Percentiles rank a stretch among this genome's conserved stretches.
These are phyloP conservation scores for Nipponacmea schrenckii DNA, from an alignment of 2,888 invertebrate genomes.

Conservation along the genomic window DNA sequence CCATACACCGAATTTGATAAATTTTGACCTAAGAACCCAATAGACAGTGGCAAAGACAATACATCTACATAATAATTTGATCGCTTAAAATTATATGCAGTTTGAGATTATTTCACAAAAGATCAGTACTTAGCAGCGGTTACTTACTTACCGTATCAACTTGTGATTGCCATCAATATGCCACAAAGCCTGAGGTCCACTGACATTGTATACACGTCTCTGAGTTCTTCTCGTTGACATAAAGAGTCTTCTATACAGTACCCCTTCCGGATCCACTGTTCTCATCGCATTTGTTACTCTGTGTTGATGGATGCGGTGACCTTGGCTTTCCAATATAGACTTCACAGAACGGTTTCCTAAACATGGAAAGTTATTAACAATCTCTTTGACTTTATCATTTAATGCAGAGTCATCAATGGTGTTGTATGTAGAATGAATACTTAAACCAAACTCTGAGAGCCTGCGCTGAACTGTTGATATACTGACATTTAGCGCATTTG, in stretches of 20 bases:
- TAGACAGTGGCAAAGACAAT: too few species aligned
- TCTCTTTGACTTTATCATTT: not conserved
- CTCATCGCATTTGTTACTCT: constrained; percentile 6
- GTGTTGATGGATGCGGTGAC: not conserved
- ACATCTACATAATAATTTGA: too few species aligned
- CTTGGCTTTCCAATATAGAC: not conserved
- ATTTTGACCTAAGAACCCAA: too few species aligned
- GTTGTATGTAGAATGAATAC: not conserved
- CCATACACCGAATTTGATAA: too few species aligned
- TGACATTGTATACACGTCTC: constrained; percentile 22
- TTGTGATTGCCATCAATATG: constrained; percentile 12
- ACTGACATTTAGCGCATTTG: not conserved
- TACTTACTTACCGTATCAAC: constrained; percentile 10
- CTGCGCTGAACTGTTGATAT: not conserved
- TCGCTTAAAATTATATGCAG: too few species aligned
- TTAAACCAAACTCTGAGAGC: not conserved
- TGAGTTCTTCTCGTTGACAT: constrained; percentile 15
- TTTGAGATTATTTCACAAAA: too few species aligned
- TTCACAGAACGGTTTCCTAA: not conserved
- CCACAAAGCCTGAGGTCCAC: constrained; percentile 26
- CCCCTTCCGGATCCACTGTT: constrained; percentile 22
- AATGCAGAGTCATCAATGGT: constrained; percentile 1
- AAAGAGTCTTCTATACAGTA: constrained; percentile 17
- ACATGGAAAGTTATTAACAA: not conserved
- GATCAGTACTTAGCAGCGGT: too few species aligned